Percentiles rank a stretch among this genome's conserved stretches.
These are phyloP conservation scores for Cataglyphis livida DNA, from an alignment of 2,888 invertebrate genomes.

Conservation along the genomic window DNA sequence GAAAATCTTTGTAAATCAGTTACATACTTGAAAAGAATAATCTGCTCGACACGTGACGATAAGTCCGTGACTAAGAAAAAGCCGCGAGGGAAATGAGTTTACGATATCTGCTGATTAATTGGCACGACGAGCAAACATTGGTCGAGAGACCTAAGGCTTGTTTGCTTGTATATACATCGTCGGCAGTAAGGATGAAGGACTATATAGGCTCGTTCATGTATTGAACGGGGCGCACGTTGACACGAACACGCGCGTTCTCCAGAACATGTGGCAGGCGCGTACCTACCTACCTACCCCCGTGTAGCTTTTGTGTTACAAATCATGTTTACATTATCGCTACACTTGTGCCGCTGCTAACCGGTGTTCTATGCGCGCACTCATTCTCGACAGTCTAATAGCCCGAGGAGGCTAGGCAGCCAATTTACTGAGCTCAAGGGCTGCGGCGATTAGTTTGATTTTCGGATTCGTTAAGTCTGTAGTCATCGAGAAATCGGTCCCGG, in stretches of 20 bases:
- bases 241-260: slow-evolving; percentile 62
- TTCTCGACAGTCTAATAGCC: slow-evolving; percentile 81
- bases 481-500: slow-evolving; percentile 52
- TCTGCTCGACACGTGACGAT: slow-evolving; percentile 20
- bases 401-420: slow-evolving; percentile 81
- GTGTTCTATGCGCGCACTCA: slow-evolving; percentile 71
- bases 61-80: slow-evolving; percentile 59
- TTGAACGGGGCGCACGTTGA: slow-evolving; percentile 68
- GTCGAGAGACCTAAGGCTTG: slow-evolving; percentile 76
- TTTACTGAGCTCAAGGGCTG: slow-evolving; percentile 75
- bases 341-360: slow-evolving; percentile 72
- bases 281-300: slow-evolving; percentile 69
- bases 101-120: slow-evolving; percentile 82
- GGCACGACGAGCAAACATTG: slow-evolving; percentile 82
- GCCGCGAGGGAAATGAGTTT: slow-evolving; percentile 73
- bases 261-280: slow-evolving; percentile 85
- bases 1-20: neutral
- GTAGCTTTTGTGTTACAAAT: slow-evolving; percentile 85
- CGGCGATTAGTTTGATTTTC: slow-evolving; percentile 82
- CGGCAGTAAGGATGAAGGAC: slow-evolving; percentile 67
- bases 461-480: slow-evolving; percentile 63
- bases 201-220: slow-evolving; percentile 67
- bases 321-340: slow-evolving; percentile 84
- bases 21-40: slow-evolving; percentile 15
- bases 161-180: slow-evolving; percentile 76